Evolutionary conservation across 2,797 vertebrate genomes (phyloP), one percentile per base, ranked within the genome.

Genomic region (Hyperoplus immaculatus): DNA sequence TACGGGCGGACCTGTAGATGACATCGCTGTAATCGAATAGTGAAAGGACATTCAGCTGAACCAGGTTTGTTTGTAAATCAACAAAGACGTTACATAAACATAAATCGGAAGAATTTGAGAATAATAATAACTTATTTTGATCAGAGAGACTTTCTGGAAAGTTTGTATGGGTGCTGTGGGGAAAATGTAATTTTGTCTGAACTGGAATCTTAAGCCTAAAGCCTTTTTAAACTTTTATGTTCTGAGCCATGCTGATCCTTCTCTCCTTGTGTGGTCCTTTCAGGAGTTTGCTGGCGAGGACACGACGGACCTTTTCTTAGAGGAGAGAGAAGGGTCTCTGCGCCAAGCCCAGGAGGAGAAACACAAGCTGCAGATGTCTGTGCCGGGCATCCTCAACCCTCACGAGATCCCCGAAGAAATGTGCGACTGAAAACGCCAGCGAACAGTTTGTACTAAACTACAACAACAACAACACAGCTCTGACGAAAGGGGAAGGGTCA

Each of bases 331-430:
- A 93, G 93, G 97, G 43, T 94, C 98, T n/a, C 96, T 99, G 82
- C 96, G 97, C 62, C 98, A 99, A 89, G 97, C 98, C 83, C 97
- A 99, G 87, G 98, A 99, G 91, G 98, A 99, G 91, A 99, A 99
- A 90, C 98, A 98, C 96, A 99, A 98, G 95, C 95, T 99, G 82
- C 98, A 99, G 94, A 97, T 99, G 97, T 99, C 98, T 14, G 98
- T 99, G 81, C 98, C 98, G 56, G 98, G 98, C 84, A 99, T 99
- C 92, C 96, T 99, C 81, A 99, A 99, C 96, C 98, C 98, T 93
- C 97, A 99, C 69, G 98, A 99, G 93, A 97, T 99, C 94, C 98
- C 98, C 0, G 98, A 99, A 95, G 98, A 99, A 95, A 99, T 99
- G 98, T 98, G 97, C 68, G 98, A 99, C 95, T 99, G 95, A 91